Base-by-base conservation (phyloP, 2,888 invertebrate species). In the Gasteruption jaculator region DNA sequence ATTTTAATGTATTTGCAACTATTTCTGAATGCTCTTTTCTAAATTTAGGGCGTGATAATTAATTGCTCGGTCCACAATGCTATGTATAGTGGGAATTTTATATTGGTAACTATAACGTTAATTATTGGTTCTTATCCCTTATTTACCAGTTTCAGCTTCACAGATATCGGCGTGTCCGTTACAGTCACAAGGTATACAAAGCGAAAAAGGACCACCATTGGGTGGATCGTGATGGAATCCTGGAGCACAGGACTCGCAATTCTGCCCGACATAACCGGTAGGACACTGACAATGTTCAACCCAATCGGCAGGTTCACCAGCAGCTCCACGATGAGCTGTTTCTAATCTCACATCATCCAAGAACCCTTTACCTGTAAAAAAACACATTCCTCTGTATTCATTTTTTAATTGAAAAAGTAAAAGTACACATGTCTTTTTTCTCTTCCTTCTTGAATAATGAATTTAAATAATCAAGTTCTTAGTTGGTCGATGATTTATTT, bases 91-190 rank as follows among this genome's bases (percentile, higher is more conserved):
- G n/a, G n/a, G n/a, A n/a, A n/a, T n/a, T n/a, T n/a, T n/a, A n/a
- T n/a, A n/a, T n/a, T n/a, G n/a, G n/a, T n/a, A n/a, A n/a, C n/a
- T n/a, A n/a, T n/a, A n/a, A n/a, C n/a, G n/a, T n/a, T n/a, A n/a
- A n/a, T n/a, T n/a, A n/a, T n/a, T n/a, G n/a, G n/a, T n/a, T n/a
- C n/a, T 8, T 24, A 26, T 19, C 20, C 19, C 33, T 1, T n/a
- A 20, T 25, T 59, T 48, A 78, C 90, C 94, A 30, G 92, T 91
- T 63, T 94, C 92, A 1, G 91, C 85, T 58, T 99, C 96, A 71
- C 99, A 99, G 56, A 90, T 89, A 45, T 91, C 90, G 0, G 97
- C 93, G 66, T 99, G 99, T 0, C 88, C 86, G 62, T 99, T 92
- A 63, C 99, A 99, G 63, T 95, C 90, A 67, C 99, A 99, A 5